Percentiles rank a stretch among this genome's conserved stretches.
Conservation (phyloP, 2,888 invertebrate species). For the Dasysyrphus albostriatus region DNA sequence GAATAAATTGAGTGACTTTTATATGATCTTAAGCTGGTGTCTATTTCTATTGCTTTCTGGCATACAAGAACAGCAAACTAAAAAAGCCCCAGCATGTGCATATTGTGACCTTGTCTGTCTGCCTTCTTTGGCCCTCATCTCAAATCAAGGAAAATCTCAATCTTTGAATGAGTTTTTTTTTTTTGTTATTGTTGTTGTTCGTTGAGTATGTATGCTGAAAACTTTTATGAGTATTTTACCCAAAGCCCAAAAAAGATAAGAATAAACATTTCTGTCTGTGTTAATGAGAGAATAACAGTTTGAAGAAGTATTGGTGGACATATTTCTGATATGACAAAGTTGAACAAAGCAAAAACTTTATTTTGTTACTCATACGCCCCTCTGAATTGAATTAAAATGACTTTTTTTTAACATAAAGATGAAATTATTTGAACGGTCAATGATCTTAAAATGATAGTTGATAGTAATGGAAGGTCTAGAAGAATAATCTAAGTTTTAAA, state of each 20-base stretch:
- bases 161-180: not conserved
- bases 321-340: conserved; percentile 1
- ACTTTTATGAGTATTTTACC: not conserved
- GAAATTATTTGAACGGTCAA: conserved; percentile 16
- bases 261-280: not conserved
- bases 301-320: conserved; percentile 12
- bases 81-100: not conserved
- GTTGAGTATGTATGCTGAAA: not conserved
- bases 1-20: not conserved
- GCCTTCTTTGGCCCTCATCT: too few relatives aligned
- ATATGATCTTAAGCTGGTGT: not conserved
- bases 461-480: not conserved
- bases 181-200: too few relatives aligned
- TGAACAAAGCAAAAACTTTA: conserved; percentile 18
- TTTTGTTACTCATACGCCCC: conserved; percentile 67
- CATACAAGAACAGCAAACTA: not conserved
- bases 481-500: not conserved
- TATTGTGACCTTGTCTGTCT: not conserved
- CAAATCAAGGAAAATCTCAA: not conserved
- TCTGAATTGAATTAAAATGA: conserved; percentile 18
- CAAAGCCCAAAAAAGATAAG: not conserved
- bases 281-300: not conserved
- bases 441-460: conserved; percentile 14
- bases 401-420: not conserved
- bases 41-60: conserved; percentile 9